These are phyloP conservation scores for Anser brachyrhynchus DNA, from an alignment of 2,113 vertebrate genomes.

Conservation along the genomic window DNA sequence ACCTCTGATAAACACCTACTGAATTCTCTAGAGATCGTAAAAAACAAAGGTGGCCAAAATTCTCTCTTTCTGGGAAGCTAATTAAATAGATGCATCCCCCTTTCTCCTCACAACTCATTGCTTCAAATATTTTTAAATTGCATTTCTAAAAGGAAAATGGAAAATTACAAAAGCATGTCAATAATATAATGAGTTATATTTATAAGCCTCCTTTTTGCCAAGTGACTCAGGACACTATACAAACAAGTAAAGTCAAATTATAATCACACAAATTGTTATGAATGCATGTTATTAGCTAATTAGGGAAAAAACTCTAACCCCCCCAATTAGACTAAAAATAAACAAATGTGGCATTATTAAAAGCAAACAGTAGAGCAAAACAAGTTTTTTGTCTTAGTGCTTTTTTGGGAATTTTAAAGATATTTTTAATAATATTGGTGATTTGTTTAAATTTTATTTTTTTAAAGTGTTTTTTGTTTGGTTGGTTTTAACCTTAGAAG, in stretches of 20 bases:
- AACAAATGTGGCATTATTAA: not conserved
- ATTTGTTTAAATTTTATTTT: not conserved
- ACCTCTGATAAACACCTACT: not conserved
- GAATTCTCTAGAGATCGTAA: not conserved
- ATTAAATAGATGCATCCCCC: not conserved
- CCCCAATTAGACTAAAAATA: not conserved
- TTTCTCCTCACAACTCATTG: not conserved
- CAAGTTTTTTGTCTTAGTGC: not conserved
- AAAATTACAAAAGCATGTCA: slow-evolving; percentile 13
- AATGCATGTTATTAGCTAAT: slow-evolving; percentile 22
- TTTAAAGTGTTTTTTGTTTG: not conserved
- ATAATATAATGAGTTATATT: not conserved
- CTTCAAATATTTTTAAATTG: not conserved
- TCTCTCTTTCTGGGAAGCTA: not conserved
- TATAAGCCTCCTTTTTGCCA: not conserved
- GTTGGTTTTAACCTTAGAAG: not conserved
- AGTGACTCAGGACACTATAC: not conserved
- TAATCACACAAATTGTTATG: slow-evolving; percentile 35
- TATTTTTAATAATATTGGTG: not conserved
- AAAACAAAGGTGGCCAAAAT: not conserved
- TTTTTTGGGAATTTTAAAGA: not conserved
- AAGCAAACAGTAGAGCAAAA: not conserved
- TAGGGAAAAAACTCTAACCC: not conserved
- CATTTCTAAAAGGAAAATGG: not conserved
- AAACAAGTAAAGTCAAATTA: slow-evolving; percentile 35